Conservation (phyloP, 2,888 invertebrate genomes). For the Hirtodrosophila confusa region DNA sequence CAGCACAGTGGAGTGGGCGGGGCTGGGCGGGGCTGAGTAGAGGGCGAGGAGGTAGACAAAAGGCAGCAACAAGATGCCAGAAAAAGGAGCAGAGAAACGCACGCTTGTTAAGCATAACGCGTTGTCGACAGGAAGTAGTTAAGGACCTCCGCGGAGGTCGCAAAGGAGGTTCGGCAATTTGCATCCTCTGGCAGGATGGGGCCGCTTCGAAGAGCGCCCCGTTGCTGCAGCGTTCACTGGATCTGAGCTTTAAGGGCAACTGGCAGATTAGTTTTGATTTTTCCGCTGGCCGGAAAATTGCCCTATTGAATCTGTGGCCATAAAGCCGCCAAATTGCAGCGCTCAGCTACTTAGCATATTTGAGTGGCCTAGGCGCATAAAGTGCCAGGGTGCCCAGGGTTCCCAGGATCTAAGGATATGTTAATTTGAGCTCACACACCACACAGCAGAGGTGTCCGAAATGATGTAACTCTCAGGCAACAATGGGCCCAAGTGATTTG, state of each 20-base stretch:
- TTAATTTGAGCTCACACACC: slow-evolving; percentile 61
- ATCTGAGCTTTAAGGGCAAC: slow-evolving; percentile 50
- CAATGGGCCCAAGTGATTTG: slow-evolving; percentile 77
- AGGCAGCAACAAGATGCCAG: background rate
- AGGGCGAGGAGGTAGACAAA: slow-evolving; percentile 26
- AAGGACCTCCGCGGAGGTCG: slow-evolving; percentile 40
- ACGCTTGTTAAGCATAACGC: slow-evolving; percentile 74
- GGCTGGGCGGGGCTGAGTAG: background rate
- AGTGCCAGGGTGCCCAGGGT: slow-evolving; percentile 31
- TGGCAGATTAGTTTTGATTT: slow-evolving; percentile 80
- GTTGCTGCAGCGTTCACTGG: no score
- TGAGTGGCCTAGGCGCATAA: slow-evolving; percentile 66
- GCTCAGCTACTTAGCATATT: slow-evolving; percentile 77
- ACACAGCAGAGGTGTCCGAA: slow-evolving; percentile 58
- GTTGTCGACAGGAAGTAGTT: slow-evolving; percentile 72
- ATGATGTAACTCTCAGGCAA: slow-evolving; percentile 62
- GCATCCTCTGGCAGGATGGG: slow-evolving; percentile 51
- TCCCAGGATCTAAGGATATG: slow-evolving; percentile 69
- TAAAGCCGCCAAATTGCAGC: slow-evolving; percentile 79
- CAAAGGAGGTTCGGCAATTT: slow-evolving; percentile 53
- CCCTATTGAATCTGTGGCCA: slow-evolving; percentile 75
- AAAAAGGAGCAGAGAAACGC: slow-evolving; percentile 17
- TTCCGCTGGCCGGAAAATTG: slow-evolving; percentile 58
- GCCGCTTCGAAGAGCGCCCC: no score
- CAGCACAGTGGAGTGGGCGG: slow-evolving; percentile 4